phyloP scores from a whole-genome alignment of 92 coral and sea anemone species.

The Metridium senile region DNA sequence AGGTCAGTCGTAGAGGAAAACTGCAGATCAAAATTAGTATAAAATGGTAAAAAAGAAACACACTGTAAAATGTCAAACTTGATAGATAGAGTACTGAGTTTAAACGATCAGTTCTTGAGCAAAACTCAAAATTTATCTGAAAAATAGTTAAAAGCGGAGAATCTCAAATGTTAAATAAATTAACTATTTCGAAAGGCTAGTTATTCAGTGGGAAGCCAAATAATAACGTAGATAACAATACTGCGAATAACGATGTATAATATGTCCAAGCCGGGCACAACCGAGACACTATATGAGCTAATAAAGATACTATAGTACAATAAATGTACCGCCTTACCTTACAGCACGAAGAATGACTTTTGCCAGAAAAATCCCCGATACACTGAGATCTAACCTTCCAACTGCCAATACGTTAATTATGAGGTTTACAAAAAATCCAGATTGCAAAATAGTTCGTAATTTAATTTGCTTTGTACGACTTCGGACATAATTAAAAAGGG shows the following conservation, averaged over 20 bases:
- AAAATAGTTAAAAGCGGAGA: too few species aligned
- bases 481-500: slow-evolving; percentile 7
- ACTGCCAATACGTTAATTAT: not conserved
- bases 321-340: not conserved
- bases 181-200: not conserved
- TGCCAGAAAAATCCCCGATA: not conserved
- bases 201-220: not conserved
- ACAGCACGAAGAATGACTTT: not conserved
- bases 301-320: not conserved
- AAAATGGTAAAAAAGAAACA: not conserved
- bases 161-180: too few species aligned
- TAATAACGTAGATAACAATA: not conserved
- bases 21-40: too few species aligned
- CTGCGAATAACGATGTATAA: not conserved
- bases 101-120: not conserved
- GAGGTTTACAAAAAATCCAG: not conserved
- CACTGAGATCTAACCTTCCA: not conserved
- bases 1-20: too few species aligned
- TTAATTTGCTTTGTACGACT: slow-evolving; percentile 5
- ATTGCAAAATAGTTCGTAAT: not conserved
- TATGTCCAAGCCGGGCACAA: not conserved
- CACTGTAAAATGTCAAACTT: too few species aligned
- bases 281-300: not conserved
- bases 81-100: too few species aligned
- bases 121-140: too few species aligned